Evolutionary conservation across 2,888 invertebrate genomes (phyloP).

Genomic region (Melipona bicolor): DNA sequence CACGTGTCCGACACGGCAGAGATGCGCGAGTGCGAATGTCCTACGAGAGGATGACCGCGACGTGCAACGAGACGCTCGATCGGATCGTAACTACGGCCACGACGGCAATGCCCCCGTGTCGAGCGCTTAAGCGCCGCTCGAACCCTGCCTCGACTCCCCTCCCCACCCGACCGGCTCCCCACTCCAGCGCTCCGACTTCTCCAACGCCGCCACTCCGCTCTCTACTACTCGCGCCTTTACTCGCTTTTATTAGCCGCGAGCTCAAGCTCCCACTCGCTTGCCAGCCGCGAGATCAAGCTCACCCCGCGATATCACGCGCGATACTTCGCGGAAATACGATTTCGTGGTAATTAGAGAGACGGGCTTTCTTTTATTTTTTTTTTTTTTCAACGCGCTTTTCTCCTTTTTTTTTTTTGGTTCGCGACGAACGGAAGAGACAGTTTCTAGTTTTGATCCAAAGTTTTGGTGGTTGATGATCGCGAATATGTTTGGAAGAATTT

Average conservation of each 20-base stretch:
- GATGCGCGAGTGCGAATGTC: slow-evolving; percentile 1
- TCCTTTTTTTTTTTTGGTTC: too few species aligned
- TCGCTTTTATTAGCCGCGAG: neutral
- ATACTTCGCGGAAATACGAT: neutral
- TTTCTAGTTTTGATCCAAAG: neutral
- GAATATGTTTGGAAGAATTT: too few species aligned
- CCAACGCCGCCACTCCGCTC: slow-evolving; percentile 26
- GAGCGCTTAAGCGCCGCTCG: slow-evolving; percentile 77
- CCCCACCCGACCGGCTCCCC: slow-evolving; percentile 66
- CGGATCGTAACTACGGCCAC: slow-evolving; percentile 77
- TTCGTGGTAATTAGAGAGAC: neutral
- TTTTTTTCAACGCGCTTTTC: neutral
- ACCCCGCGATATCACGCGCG: slow-evolving; percentile 10
- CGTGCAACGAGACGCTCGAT: slow-evolving; percentile 67
- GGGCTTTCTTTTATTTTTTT: neutral
- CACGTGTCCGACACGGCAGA: slow-evolving; percentile 43
- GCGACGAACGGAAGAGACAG: too few species aligned
- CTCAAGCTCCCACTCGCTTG: neutral
- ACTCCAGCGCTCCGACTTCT: slow-evolving; percentile 47
- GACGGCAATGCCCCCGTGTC: slow-evolving; percentile 81
- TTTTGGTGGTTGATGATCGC: neutral
- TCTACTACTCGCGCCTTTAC: neutral
- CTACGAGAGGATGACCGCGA: slow-evolving; percentile 34
- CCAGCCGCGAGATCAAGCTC: slow-evolving; percentile 2
- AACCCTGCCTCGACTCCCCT: slow-evolving; percentile 68